phyloP scores from a whole-genome alignment of 2,113 vertebrate genomes.

The Paraplagusia blochii region DNA sequence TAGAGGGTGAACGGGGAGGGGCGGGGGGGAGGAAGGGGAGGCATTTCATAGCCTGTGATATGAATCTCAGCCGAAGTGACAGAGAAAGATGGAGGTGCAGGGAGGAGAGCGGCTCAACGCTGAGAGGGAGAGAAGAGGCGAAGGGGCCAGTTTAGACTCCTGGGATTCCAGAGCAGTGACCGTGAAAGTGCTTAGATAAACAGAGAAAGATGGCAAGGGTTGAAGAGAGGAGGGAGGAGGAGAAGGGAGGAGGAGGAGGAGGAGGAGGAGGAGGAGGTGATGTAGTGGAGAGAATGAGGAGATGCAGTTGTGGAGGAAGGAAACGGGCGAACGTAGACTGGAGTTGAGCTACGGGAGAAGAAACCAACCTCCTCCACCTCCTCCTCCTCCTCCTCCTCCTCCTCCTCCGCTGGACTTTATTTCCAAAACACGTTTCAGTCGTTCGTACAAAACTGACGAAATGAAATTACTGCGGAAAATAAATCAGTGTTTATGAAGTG shows the following conservation, averaged over 20 bases:
- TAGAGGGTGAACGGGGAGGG: constrained; percentile 36
- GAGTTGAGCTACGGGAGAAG: too few relatives aligned
- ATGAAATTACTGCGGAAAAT: too few relatives aligned
- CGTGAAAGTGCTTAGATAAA: constrained; percentile 85
- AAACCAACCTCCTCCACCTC: too few relatives aligned
- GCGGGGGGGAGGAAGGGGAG: constrained; percentile 24
- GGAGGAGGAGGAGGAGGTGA: constrained; percentile 39
- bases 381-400: too few relatives aligned
- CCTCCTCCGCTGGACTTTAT: too few relatives aligned
- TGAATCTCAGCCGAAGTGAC: constrained; percentile 74
- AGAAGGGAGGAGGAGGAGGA: constrained; percentile 20
- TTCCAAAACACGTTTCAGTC: too few relatives aligned
- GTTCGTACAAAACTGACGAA: too few relatives aligned
- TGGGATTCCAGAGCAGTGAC: constrained; percentile 81
- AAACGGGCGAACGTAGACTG: too few relatives aligned
- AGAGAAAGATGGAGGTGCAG: constrained; percentile 72
- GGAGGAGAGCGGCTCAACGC: constrained; percentile 51
- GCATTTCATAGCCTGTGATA: constrained; percentile 61
- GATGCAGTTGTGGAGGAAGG: constrained; percentile 24
- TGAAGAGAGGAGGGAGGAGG: constrained; percentile 11
- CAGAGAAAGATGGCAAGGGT: constrained; percentile 66
- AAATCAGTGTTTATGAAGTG: too few relatives aligned
- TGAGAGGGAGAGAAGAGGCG: constrained; percentile 41
- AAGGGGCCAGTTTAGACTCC: constrained; percentile 73
- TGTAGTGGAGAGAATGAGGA: constrained; percentile 44